Evolutionary conservation across 2,797 vertebrate genomes (phyloP).

Genomic region (Typhlichthys eigenmanni): DNA sequence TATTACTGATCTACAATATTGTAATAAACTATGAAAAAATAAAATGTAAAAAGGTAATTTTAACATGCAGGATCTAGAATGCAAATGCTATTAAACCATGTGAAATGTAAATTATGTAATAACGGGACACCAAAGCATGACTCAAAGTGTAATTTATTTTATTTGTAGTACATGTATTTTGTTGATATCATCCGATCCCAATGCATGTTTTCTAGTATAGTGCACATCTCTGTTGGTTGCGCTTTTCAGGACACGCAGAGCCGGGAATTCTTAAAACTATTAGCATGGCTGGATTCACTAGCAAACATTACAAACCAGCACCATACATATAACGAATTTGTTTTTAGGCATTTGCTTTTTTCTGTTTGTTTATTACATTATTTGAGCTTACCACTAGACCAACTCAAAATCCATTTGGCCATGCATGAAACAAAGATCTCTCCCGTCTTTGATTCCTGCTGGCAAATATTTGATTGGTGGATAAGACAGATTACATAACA

Average conservation of each 20-base stretch:
- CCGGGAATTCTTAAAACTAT: slow-evolving; percentile 73
- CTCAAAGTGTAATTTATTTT: slow-evolving; percentile 75
- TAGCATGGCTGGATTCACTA: slow-evolving; percentile 78
- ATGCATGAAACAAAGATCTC: slow-evolving; percentile 27
- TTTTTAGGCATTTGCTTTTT: slow-evolving; percentile 56
- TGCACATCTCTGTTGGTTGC: slow-evolving; percentile 77
- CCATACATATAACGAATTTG: slow-evolving; percentile 67
- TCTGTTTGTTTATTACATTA: slow-evolving; percentile 48
- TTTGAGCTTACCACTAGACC: slow-evolving; percentile 50
- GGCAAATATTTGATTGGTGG: slow-evolving; percentile 32
- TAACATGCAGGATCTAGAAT: not conserved
- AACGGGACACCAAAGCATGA: slow-evolving; percentile 18
- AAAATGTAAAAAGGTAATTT: slow-evolving; percentile 52
- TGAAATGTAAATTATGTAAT: not conserved
- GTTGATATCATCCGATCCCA: slow-evolving; percentile 83
- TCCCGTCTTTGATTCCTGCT: slow-evolving; percentile 11
- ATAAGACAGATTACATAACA: slow-evolving; percentile 67
- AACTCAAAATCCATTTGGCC: slow-evolving; percentile 48
- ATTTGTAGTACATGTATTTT: slow-evolving; percentile 79
- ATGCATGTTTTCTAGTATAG: slow-evolving; percentile 86
- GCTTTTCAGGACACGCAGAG: slow-evolving; percentile 61
- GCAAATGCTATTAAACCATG: not conserved
- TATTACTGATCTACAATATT: slow-evolving; percentile 66
- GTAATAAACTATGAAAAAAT: slow-evolving; percentile 64
- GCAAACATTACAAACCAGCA: slow-evolving; percentile 82